phyloP scores from a whole-genome alignment of 2,888 invertebrate genomes.

The Drosophila buzzatii region DNA sequence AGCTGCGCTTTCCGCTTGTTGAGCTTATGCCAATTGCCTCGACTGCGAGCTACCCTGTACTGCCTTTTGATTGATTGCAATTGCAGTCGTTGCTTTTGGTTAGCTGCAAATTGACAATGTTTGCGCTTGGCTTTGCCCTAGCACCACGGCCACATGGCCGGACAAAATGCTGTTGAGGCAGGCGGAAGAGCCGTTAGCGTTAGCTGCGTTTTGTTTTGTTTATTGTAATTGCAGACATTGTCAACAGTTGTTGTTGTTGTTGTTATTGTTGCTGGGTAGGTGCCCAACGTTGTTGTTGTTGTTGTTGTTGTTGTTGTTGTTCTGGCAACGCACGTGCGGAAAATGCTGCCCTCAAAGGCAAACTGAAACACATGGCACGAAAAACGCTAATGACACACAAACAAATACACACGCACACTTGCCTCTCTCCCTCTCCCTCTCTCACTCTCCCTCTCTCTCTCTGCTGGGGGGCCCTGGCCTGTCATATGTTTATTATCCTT shows the following conservation, averaged over 20 bases:
- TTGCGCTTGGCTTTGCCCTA: slow-evolving; percentile 18
- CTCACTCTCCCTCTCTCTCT: not conserved
- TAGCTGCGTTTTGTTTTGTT: slow-evolving; percentile 75
- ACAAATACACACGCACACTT: slow-evolving; percentile 24
- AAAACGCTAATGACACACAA: slow-evolving; percentile 65
- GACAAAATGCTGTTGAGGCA: slow-evolving; percentile 9
- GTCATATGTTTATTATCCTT: slow-evolving; percentile 79
- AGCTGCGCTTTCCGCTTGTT: too few species aligned
- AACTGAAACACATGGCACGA: slow-evolving; percentile 64
- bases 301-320: slow-evolving; percentile 34
- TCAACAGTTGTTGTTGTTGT: slow-evolving; percentile 41
- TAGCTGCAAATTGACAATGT: slow-evolving; percentile 27
- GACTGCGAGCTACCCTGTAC: slow-evolving; percentile 19
- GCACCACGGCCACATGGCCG: not conserved
- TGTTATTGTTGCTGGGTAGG: slow-evolving; percentile 28
- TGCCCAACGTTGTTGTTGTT: slow-evolving; percentile 18
- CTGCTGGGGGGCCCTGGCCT: slow-evolving; percentile 43
- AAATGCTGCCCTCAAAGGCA: slow-evolving; percentile 58
- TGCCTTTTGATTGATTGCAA: slow-evolving; percentile 29
- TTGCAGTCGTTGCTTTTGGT: slow-evolving; percentile 23
- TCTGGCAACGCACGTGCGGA: slow-evolving; percentile 56
- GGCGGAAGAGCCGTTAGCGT: slow-evolving; percentile 60
- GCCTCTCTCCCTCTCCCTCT: not conserved
- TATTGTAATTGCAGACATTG: slow-evolving; percentile 74
- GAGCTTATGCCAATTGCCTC: too few species aligned